Evolutionary conservation across 2,797 vertebrate genomes (phyloP).

Genomic region (Schizothorax lantsangensis): DNA sequence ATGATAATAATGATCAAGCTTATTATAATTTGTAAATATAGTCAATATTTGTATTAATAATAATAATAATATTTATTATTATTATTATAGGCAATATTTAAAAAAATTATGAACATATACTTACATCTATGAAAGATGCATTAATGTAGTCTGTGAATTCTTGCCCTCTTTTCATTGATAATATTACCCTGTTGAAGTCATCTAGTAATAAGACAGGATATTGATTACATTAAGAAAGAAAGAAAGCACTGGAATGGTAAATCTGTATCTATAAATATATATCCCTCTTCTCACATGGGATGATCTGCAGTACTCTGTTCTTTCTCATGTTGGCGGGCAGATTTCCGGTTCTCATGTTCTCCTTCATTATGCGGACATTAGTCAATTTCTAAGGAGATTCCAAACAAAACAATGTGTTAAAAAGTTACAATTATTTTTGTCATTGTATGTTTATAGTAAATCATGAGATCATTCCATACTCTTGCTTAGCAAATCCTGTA

Average conservation of each 20-base stretch:
- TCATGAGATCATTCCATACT: not conserved
- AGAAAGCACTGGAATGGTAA: not conserved
- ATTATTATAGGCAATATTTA: not conserved
- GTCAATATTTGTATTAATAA: not conserved
- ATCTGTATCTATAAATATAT: not conserved
- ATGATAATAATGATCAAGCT: not conserved
- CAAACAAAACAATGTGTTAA: not conserved
- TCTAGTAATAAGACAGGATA: conserved; percentile 75
- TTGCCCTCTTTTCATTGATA: conserved; percentile 96
- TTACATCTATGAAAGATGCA: conserved; percentile 97
- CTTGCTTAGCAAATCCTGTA: not conserved
- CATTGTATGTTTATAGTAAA: not conserved
- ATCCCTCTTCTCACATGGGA: conserved; percentile 75
- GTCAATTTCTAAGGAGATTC: conserved; percentile 87
- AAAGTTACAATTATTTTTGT: not conserved
- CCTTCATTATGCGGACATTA: conserved; percentile 98
- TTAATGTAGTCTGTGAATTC: conserved; percentile 99
- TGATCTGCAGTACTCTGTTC: conserved; percentile 98
- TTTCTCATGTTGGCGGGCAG: conserved; percentile 98
- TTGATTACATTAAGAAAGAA: conserved; percentile 1
- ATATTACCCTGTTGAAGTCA: conserved; percentile 98
- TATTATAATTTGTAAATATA: too few species aligned
- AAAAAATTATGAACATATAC: conserved; percentile 64
- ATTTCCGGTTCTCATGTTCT: conserved; percentile 98
- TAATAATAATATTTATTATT: not conserved